phyloP scores from a whole-genome alignment of 1,140 invertebrate genomes.

The Copidosoma floridanum region DNA sequence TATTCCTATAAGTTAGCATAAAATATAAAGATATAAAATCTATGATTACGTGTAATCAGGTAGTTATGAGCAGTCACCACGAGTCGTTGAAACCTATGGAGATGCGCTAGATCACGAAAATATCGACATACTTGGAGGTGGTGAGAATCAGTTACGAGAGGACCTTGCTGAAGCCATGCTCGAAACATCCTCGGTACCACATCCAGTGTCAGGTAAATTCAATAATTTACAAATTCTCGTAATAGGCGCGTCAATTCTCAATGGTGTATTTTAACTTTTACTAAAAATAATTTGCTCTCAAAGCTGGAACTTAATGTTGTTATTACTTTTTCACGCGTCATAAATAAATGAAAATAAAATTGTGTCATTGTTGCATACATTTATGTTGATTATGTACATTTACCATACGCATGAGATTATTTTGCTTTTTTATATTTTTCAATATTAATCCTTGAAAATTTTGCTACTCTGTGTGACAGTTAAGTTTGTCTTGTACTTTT shows the following conservation, averaged over 20 bases:
- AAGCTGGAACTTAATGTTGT: constrained; percentile 9
- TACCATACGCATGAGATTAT: constrained; percentile 13
- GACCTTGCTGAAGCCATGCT: constrained; percentile 94
- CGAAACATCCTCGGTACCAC: constrained; percentile 66
- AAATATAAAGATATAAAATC: not conserved
- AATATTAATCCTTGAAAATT: not conserved
- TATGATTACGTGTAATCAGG: constrained; percentile 55
- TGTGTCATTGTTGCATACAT: not conserved
- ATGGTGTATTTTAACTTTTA: too few relatives aligned
- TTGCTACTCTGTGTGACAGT: constrained; percentile 17
- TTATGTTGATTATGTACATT: constrained; percentile 6
- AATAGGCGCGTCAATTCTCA: not conserved
- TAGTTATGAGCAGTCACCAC: constrained; percentile 87
- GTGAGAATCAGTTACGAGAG: constrained; percentile 80
- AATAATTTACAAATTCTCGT: not conserved
- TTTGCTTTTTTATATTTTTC: constrained; percentile 12
- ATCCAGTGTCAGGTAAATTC: constrained; percentile 61
- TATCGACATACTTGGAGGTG: constrained; percentile 49
- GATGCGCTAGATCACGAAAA: constrained; percentile 61
- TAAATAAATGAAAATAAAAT: constrained; percentile 5
- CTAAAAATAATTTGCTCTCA: constrained; percentile 9
- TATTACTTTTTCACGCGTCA: constrained; percentile 1
- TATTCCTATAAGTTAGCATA: not conserved
- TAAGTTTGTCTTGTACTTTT: too few relatives aligned
- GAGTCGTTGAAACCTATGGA: constrained; percentile 74